Evolutionary conservation across 2,888 invertebrate species (phyloP), one percentile per base, ranked within the genome.

Genomic region (Eristalis arbustorum): DNA sequence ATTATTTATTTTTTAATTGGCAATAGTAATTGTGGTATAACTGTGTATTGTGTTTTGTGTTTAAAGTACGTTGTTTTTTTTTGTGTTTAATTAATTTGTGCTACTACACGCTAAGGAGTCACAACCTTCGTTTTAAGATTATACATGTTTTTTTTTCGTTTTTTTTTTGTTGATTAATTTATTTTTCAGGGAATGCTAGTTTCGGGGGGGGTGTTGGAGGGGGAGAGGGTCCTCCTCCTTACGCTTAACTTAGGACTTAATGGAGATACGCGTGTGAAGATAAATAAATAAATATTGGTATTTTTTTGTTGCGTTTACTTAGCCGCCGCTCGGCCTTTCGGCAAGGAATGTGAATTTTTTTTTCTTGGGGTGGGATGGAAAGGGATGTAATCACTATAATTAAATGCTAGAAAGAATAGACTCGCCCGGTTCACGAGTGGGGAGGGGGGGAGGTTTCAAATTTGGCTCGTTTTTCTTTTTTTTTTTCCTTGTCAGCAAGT

Each of bases 71-170:
- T 62, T 22, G 22, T 28, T 79, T 61, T 11, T 42, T 11, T 61
- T 42, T 14, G 1, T 49, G 72, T 83, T 83, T 91, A 90, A 75
- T 69, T 75, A 83, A 83, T 79, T 75, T 81, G 80, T 82, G 84
- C 79, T 84, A 81, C 75, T 88, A 84, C 40, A 81, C 71, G 81
- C 84, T 88, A 88, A 82, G 78, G 80, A 88, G 73, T 88, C 88
- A 88, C 88, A 88, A 88, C 88, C 88, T 85, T 88, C 85, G 79
- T 85, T 88, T 85, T 75, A 69, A 74, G 56, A 71, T 73, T 64
- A 68, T 69, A 72, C 25, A 28, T 71, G n/a, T 59, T 71, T 72
- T 61, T 25, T 68, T 72, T 64, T 22, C 25, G 42, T 11, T 37
- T 49, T 28, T 73, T 62, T 49, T 59, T 31, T 67, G 28, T 76